phyloP scores from a whole-genome alignment of 2,113 vertebrate genomes.

The Callipepla californica region DNA sequence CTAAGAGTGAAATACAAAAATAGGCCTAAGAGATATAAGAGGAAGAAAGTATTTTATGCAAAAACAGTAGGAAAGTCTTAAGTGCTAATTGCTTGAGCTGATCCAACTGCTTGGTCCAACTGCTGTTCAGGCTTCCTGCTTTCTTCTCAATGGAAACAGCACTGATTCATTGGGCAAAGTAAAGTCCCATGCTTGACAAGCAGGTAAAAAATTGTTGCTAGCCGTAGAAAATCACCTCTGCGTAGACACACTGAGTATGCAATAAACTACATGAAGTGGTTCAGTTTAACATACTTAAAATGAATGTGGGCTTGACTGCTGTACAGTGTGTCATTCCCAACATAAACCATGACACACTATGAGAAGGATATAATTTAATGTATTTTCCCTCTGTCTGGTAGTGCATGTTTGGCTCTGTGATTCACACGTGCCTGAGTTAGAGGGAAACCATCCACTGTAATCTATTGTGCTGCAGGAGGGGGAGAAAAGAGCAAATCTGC shows the following conservation, averaged over 20 bases:
- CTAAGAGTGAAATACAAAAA: not conserved
- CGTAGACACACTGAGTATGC: not conserved
- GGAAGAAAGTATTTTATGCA: not conserved
- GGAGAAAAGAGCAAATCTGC: not conserved
- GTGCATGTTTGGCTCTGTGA: rapidly evolving
- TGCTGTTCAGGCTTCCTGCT: not conserved
- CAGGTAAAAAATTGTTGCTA: conserved; percentile 2
- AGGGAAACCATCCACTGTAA: not conserved
- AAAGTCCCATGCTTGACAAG: not conserved
- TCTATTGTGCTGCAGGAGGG: not conserved
- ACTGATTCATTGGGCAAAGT: not conserved
- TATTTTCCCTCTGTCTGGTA: not conserved
- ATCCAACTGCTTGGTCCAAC: not conserved
- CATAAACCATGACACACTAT: not conserved
- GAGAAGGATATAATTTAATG: not conserved
- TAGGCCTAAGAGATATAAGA: not conserved
- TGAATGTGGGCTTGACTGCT: not conserved
- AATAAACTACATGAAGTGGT: not conserved
- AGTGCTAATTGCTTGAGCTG: not conserved
- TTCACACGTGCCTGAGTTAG: not conserved
- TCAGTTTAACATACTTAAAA: not conserved
- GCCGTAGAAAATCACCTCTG: not conserved
- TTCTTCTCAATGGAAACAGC: not conserved
- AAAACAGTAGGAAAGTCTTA: not conserved
- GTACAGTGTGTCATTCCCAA: not conserved